Evolutionary conservation across 2,113 vertebrate genomes (phyloP).

Genomic region (Ursus arctos): DNA sequence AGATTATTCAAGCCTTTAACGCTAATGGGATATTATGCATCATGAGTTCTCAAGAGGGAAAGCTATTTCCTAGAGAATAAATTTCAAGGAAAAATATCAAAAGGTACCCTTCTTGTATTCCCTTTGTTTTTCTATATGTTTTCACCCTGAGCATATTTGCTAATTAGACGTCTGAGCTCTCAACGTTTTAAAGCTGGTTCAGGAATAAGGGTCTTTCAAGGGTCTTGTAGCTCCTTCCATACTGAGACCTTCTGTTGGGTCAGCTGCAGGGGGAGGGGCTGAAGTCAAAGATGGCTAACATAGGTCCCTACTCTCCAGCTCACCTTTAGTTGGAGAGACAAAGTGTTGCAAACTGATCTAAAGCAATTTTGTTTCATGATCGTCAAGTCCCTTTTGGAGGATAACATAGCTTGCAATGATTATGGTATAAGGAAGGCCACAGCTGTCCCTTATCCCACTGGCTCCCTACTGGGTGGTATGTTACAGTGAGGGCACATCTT

Average conservation of each 20-base stretch:
- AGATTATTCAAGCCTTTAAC: not conserved
- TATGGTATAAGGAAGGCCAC: not conserved
- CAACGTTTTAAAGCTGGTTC: not conserved
- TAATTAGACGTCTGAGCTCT: not conserved
- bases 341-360: not conserved
- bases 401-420: not conserved
- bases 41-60: not conserved
- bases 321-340: not conserved
- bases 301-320: not conserved
- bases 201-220: not conserved
- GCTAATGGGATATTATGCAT: not conserved
- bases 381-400: not conserved
- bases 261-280: not conserved
- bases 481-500: not conserved
- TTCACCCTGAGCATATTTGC: not conserved
- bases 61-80: not conserved
- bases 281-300: too few relatives aligned
- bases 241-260: not conserved
- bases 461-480: accelerated
- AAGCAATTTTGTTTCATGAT: not conserved
- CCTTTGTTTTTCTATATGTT: not conserved
- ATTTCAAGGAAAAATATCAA: not conserved
- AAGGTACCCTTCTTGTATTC: not conserved
- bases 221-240: not conserved
- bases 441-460: not conserved